Base-by-base conservation (phyloP, 2,888 invertebrate genomes). In the Calephelis perditalis region DNA sequence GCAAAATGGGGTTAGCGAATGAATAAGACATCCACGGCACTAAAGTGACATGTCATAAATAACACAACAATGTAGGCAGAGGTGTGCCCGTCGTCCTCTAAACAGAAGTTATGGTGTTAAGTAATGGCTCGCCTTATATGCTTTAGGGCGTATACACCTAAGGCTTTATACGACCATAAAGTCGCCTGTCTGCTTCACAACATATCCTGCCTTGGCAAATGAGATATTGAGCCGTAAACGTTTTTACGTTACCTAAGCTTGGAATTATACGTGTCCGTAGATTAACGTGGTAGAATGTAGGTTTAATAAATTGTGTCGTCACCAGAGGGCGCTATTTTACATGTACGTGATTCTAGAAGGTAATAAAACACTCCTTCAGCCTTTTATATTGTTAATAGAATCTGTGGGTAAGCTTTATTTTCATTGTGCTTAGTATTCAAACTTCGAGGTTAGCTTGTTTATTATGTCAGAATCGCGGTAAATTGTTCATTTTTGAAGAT, bases 101-200 rank as follows among this genome's bases (percentile, higher is more conserved):
- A 85, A 82, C 79, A 82, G 78, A 78, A 88, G 81, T 85, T 83
- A 86, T 79, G 79, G 81, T 78, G 79, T 75, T 79, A 81, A 82
- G 81, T 84, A 82, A 84, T 79, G 78, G 75, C 71, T 65, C 69
- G 72, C 70, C 75, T 73, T 74, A 72, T 72, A 68, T 63, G 69
- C 68, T 70, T 73, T 72, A 72, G 71, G 71, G 70, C 70, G 75
- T 69, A 72, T 69, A 67, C 71, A 75, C 75, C 74, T 73, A 70
- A 70, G 74, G 77, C 78, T 82, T 84, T 83, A 84, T 82, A 78
- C 66, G 64, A 73, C 76, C 81, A 74, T 85, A 85, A 85, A 84
- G 76, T 73, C 74, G 71, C 73, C 71, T 72, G 76, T 73, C 75
- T 74, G 70, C 71, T 70, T 60, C 59, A 71, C 68, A 73, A 67